Evolutionary conservation across 2,888 invertebrate genomes (phyloP), one percentile per base, ranked within the genome.

Genomic region (Aromia moschata): DNA sequence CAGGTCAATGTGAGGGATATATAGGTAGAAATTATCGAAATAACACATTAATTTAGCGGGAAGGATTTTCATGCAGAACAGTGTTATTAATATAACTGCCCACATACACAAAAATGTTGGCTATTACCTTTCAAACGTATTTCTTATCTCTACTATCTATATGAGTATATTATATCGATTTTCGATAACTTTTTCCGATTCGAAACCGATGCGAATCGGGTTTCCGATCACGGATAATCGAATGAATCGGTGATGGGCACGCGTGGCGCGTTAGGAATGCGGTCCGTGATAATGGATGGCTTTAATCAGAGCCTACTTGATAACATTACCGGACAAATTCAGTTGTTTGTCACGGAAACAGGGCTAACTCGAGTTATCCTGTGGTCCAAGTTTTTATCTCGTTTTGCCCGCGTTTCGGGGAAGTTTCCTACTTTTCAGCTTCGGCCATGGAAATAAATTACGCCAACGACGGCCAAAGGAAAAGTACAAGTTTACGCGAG

Each of bases 341-440:
- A 20, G 52, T 52, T 52, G 52, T 52, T 52, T 52, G 52, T 52
- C 52, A 52, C 52, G 41, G 52, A 52, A 30, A 41, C 30, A 30
- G 49, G 52, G 41, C 10, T 31, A 52, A 52, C 40, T 52, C 52
- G 52, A 52, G 20, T 52, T 52, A 52, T 52, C 30, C 52, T 31
- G 52, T 30, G 41, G 40, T 41, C 52, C 30, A 52, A 52, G 41
- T 52, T 52, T 52, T 41, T 52, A 52, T 40, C 52, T 52, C 41
- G 17, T 52, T 41, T 52, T n/a, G n/a, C n/a, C n/a, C n/a, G 52
- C 14, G 25, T 12, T 36, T 41, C 14, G 52, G 16, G 41, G n/a
- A 33, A 33, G 33, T 33, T 33, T 33, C 33, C 33, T 7, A 33
- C 10, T 33, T 33, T 33, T 33, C 10, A 10, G 3, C n/a, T 33